Base-by-base conservation (phyloP, 2,888 invertebrate genomes). In the Arctia plantaginis region DNA sequence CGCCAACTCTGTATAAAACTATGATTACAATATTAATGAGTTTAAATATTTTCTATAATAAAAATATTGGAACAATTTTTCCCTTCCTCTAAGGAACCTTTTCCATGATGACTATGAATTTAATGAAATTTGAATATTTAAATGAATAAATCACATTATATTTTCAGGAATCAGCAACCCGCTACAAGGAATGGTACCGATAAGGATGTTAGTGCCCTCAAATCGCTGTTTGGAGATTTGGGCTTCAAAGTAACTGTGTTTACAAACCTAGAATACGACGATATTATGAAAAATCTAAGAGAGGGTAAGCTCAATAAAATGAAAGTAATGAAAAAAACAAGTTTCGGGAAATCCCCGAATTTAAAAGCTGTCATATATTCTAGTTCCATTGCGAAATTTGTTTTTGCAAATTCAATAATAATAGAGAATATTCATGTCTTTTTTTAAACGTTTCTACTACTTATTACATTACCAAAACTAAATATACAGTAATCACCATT, bases 161-260 rank as follows among this genome's bases (percentile, higher is more conserved):
- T 15, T 62, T 64, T 35, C 82, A 91, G 90, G 27, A 74, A 86
- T 66, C 72, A 82, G 47, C 82, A 81, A 15, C 92, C 91, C 0
- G 6, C 74, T 0, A 74, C 82, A 0, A 82, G 93, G 27, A 78
- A 71, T 0, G 90, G 91, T 3, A 93, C 93, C 0, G 84, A 87
- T 0, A 78, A 86, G 66, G 93, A 93, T 71, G 92, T 92, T 0
- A 80, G 68, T 15, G 82, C 79, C 6, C 80, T 93, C 0, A 83
- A 85, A 66, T 73, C 75, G 1, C 82, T 90, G 3, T 93, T 93
- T 51, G 78, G 77, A 23, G 68, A 77, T 1, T 81, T 92, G 12
- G 89, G 88, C 0, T 93, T 93, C 72, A 86, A 88, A 70, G 85
- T 90, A 0, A 73, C 78, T 0, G 87, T 86, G 1, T 83, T 88